A percentile compares a stretch with the other conserved stretches of the same genome.
These are phyloP conservation scores for Paedocypris sp. DNA, from an alignment of 2,113 vertebrate genomes.

Conservation along the genomic window DNA sequence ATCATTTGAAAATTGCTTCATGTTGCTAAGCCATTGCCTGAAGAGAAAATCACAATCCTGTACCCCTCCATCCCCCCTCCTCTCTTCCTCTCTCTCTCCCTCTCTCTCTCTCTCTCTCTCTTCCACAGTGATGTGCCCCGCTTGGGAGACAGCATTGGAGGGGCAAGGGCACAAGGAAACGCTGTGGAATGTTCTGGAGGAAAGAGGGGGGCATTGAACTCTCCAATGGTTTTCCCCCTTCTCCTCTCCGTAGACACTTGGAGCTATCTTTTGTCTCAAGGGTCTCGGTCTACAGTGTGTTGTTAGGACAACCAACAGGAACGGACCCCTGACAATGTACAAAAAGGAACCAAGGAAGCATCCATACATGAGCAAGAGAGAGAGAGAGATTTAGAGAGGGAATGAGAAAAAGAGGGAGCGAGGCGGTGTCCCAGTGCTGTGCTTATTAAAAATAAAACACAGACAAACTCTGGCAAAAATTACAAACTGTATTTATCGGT, in stretches of 20 bases:
- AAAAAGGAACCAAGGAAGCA: slow-evolving; percentile 8
- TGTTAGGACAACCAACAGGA: slow-evolving; percentile 36
- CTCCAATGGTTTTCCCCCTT: slow-evolving; percentile 37
- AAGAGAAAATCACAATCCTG: slow-evolving; percentile 21
- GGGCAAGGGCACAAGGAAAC: slow-evolving; percentile 39
- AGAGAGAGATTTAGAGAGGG: slow-evolving; percentile 10
- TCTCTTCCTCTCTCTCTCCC: too few relatives aligned
- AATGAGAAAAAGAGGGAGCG: neutral
- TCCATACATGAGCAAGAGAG: neutral
- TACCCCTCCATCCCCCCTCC: slow-evolving; percentile 11
- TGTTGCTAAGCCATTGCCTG: slow-evolving; percentile 16
- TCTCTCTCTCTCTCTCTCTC: slow-evolving; percentile 10
- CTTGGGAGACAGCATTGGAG: slow-evolving; percentile 7
- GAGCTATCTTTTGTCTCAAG: slow-evolving; percentile 30
- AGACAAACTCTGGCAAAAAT: too few relatives aligned
- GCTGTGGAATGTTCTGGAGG: slow-evolving; percentile 34
- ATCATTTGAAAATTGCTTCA: slow-evolving; percentile 49
- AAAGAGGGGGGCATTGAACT: slow-evolving; percentile 43
- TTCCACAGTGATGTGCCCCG: slow-evolving; percentile 44
- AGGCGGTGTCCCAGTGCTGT: neutral
- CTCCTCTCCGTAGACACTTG: slow-evolving; percentile 35
- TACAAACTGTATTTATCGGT: slow-evolving; percentile 14
- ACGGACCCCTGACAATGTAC: slow-evolving; percentile 38
- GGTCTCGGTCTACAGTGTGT: slow-evolving; percentile 23
- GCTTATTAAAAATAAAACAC: slow-evolving; percentile 5